Percentiles rank a stretch among this genome's conserved stretches.
Conservation (phyloP, 2,113 vertebrate species). For the Paedocypris sp. region DNA sequence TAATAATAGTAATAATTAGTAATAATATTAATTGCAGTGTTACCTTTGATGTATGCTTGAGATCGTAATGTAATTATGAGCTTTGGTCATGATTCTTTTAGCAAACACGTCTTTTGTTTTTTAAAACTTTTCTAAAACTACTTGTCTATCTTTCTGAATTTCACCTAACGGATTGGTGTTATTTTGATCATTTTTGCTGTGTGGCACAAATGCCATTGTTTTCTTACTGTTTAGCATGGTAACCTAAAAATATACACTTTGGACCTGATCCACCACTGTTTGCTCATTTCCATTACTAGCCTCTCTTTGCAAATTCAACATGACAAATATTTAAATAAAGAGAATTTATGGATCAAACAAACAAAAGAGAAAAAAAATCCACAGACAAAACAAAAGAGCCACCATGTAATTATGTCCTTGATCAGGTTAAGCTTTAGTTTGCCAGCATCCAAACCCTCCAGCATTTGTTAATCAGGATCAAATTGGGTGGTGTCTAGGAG, state of each 20-base stretch:
- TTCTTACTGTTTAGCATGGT: neutral
- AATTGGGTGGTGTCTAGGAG: constrained; percentile 49
- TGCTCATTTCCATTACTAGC: constrained; percentile 45
- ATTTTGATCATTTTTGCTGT: too few relatives aligned
- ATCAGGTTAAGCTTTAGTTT: constrained; percentile 58
- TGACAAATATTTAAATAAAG: constrained; percentile 58
- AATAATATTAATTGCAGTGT: too few relatives aligned
- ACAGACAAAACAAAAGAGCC: constrained; percentile 61
- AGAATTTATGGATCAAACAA: constrained; percentile 72
- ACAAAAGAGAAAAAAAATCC: constrained; percentile 56
- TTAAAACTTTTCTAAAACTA: too few relatives aligned
- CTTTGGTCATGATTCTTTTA: too few relatives aligned
- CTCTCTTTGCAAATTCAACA: constrained; percentile 12
- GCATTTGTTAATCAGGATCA: constrained; percentile 43
- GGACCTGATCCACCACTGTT: constrained; percentile 29
- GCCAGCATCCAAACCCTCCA: constrained; percentile 43
- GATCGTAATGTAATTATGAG: too few relatives aligned
- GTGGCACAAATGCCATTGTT: constrained; percentile 26
- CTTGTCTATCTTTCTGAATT: too few relatives aligned
- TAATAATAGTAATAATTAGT: too few relatives aligned
- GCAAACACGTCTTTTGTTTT: too few relatives aligned
- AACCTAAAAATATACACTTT: constrained; percentile 25
- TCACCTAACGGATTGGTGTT: too few relatives aligned
- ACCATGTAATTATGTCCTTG: constrained; percentile 63
- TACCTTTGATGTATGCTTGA: too few relatives aligned